Evolutionary conservation across 2,888 invertebrate genomes (phyloP).

Genomic region (Ochropacha duplaris): DNA sequence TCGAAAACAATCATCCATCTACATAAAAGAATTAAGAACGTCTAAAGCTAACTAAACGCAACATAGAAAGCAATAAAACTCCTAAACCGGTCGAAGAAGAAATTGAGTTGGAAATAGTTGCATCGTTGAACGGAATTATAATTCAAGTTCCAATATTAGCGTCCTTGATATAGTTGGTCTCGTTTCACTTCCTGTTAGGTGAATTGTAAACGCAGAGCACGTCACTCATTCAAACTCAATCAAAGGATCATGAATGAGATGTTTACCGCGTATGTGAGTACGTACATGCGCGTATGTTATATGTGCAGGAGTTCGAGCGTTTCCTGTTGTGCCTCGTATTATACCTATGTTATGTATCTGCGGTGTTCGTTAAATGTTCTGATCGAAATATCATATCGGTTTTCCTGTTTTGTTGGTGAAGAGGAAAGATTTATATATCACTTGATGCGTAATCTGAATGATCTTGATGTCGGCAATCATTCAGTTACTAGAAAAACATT

Average conservation of each 20-base stretch:
- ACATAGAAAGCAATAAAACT: constrained; percentile 7
- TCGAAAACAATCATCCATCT: constrained; percentile 47
- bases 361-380: constrained; percentile 10
- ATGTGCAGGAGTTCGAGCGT: constrained; percentile 51
- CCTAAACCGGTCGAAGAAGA: constrained; percentile 28
- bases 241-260: constrained; percentile 79
- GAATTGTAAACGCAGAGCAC: constrained; percentile 74
- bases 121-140: constrained; percentile 41
- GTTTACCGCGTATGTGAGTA: constrained; percentile 61
- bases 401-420: constrained; percentile 14
- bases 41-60: background rate
- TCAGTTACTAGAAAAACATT: background rate
- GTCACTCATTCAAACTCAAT: constrained; percentile 79
- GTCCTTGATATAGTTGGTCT: constrained; percentile 77
- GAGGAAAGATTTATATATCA: constrained; percentile 16
- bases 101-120: constrained; percentile 29
- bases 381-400: constrained; percentile 6
- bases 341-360: constrained; percentile 16
- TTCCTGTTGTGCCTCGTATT: constrained; percentile 60
- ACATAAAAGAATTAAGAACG: constrained; percentile 7
- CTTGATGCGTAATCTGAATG: constrained; percentile 8
- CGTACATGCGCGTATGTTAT: constrained; percentile 43
- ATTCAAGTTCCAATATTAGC: constrained; percentile 63
- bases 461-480: background rate
- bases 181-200: constrained; percentile 75